A percentile compares a stretch with the other conserved stretches of the same genome.
phyloP scores from a whole-genome alignment of 2,888 invertebrate species.

The Agrotis clavis region DNA sequence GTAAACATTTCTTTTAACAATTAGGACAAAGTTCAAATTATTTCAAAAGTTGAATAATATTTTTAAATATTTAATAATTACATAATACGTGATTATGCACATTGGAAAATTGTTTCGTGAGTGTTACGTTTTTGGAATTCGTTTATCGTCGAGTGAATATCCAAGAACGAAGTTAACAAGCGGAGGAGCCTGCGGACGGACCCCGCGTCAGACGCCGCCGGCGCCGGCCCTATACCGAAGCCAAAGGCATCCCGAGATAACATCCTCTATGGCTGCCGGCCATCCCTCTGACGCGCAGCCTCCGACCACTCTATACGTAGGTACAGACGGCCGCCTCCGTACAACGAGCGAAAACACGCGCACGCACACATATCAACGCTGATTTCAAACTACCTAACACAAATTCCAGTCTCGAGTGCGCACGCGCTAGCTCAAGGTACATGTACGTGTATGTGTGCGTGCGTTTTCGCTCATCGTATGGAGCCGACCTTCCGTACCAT shows the following conservation, averaged over 20 bases:
- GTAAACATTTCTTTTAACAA: background rate
- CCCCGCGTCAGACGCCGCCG: constrained; percentile 71
- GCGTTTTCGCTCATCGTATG: constrained; percentile 11
- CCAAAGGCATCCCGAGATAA: constrained; percentile 86
- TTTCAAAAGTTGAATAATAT: background rate
- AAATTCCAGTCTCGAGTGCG: background rate
- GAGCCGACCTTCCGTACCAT: constrained; percentile 3
- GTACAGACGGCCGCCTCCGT: constrained; percentile 13
- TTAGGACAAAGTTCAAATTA: too few relatives aligned
- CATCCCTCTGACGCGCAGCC: constrained; percentile 66
- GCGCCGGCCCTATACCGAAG: constrained; percentile 83
- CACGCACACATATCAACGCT: constrained; percentile 24
- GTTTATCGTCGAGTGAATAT: constrained; percentile 55
- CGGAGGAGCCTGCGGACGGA: constrained; percentile 77
- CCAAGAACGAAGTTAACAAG: constrained; percentile 72
- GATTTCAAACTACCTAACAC: background rate
- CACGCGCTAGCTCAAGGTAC: background rate
- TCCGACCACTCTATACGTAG: constrained; percentile 38
- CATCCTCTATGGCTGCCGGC: constrained; percentile 59
- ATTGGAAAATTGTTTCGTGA: constrained; percentile 51
- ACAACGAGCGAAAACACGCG: background rate
- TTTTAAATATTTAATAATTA: background rate
- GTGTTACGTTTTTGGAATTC: constrained; percentile 61
- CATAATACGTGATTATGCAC: background rate
- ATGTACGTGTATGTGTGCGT: constrained; percentile 19